Conservation (phyloP, 2,797 vertebrate genomes). For the Bradypodion ventrale region DNA sequence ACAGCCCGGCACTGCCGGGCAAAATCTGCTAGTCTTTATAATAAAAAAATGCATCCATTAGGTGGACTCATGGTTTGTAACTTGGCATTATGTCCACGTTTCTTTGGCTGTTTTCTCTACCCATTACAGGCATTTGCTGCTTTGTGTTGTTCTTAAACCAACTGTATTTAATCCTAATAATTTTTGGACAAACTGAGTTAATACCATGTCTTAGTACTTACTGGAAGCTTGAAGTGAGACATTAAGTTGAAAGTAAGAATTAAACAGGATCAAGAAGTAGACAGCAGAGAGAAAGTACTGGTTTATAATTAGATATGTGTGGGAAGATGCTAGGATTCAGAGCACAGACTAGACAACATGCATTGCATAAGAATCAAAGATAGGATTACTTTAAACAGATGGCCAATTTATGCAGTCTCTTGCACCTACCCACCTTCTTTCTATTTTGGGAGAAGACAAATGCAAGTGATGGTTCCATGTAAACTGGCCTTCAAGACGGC, state of each 20-base stretch:
- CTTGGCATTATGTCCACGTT: no score
- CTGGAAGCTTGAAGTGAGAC: background rate
- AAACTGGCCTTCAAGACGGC: background rate
- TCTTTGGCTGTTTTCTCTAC: background rate
- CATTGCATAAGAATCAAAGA: background rate
- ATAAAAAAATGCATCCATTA: background rate
- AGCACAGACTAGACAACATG: background rate
- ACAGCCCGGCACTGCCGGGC: no score
- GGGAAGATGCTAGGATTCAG: constrained; percentile 2
- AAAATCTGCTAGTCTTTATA: no score
- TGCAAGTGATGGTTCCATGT: background rate
- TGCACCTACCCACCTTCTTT: background rate
- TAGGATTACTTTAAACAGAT: background rate
- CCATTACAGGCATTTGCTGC: background rate
- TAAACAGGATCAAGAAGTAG: background rate
- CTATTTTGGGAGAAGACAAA: background rate
- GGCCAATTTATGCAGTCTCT: background rate
- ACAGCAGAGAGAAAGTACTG: background rate
- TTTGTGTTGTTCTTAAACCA: background rate
- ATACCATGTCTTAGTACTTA: background rate
- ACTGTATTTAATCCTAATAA: no score
- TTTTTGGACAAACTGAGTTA: background rate
- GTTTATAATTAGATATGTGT: constrained; percentile 19
- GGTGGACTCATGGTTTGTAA: background rate
- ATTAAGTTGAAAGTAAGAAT: background rate